Conservation (phyloP, 2,797 vertebrate genomes). For the Phyllotis vaccarum region DNA sequence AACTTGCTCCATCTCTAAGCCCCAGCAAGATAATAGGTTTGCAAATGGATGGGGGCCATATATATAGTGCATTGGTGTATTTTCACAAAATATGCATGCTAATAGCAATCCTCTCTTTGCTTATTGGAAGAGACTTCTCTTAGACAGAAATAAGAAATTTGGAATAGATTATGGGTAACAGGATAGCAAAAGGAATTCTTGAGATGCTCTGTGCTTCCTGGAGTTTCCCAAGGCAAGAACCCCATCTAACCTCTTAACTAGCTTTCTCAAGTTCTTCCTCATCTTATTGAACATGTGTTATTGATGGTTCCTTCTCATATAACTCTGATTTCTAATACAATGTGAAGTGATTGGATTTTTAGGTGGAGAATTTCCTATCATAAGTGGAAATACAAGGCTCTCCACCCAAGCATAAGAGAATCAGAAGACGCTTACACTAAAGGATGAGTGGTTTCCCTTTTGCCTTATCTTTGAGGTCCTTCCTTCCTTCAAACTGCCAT, state of each 20-base stretch:
- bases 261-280: not conserved
- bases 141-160: not conserved
- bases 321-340: not conserved
- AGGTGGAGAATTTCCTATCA: not conserved
- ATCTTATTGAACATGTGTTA: not conserved
- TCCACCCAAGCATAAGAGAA: not conserved
- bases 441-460: not conserved
- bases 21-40: not conserved
- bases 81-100: constrained; percentile 29
- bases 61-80: not conserved
- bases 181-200: not conserved
- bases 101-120: not conserved
- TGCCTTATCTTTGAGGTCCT: not conserved
- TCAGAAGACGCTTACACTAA: not conserved
- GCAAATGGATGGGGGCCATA: not conserved
- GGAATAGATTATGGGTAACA: not conserved
- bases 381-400: not conserved
- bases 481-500: not conserved
- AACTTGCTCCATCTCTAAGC: not conserved
- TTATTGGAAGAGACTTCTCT: not conserved
- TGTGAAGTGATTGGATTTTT: not conserved
- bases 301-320: not conserved
- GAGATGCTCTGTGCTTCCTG: not conserved
- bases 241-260: not conserved
- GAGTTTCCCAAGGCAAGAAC: not conserved